Evolutionary conservation across 2,888 invertebrate genomes (phyloP).

Genomic region (Anthophora plumipes): DNA sequence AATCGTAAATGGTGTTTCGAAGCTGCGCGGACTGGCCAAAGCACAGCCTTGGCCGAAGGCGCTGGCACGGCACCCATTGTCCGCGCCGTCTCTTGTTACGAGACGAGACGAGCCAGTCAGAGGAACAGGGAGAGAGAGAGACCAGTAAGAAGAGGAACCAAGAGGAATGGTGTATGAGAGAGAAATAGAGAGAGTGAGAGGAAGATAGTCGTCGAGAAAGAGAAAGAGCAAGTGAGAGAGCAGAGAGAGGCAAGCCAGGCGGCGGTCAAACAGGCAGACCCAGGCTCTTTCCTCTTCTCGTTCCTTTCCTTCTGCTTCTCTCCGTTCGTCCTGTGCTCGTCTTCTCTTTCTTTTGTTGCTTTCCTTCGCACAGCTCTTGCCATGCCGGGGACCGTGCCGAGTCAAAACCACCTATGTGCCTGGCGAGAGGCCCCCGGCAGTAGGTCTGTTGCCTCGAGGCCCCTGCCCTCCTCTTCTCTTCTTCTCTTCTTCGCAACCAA

Average conservation of each 20-base stretch:
- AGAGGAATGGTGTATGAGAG: conserved; percentile 37
- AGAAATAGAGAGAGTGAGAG: conserved; percentile 37
- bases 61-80: conserved; percentile 82
- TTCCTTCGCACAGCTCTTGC: conserved; percentile 70
- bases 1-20: conserved; percentile 66
- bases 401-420: conserved; percentile 73
- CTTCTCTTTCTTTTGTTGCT: conserved; percentile 70
- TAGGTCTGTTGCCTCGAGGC: conserved; percentile 71
- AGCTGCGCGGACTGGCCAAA: conserved; percentile 60
- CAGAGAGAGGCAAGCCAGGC: conserved; percentile 52
- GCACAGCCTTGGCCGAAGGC: conserved; percentile 82
- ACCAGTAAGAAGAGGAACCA: neutral
- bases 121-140: conserved; percentile 37
- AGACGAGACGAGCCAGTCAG: conserved; percentile 76
- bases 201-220: conserved; percentile 24
- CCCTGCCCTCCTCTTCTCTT: conserved; percentile 61
- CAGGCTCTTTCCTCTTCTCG: conserved; percentile 61
- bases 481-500: neutral
- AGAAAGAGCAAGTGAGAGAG: conserved; percentile 32
- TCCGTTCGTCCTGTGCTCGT: conserved; percentile 44
- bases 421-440: conserved; percentile 69
- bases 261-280: conserved; percentile 74
- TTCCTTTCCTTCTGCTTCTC: conserved; percentile 41
- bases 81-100: conserved; percentile 82
- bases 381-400: conserved; percentile 67